A percentile compares a stretch with the other conserved stretches of the same genome.
Evolutionary conservation across 2,888 invertebrate genomes (phyloP).

Genomic region (Drosophila cognata): DNA sequence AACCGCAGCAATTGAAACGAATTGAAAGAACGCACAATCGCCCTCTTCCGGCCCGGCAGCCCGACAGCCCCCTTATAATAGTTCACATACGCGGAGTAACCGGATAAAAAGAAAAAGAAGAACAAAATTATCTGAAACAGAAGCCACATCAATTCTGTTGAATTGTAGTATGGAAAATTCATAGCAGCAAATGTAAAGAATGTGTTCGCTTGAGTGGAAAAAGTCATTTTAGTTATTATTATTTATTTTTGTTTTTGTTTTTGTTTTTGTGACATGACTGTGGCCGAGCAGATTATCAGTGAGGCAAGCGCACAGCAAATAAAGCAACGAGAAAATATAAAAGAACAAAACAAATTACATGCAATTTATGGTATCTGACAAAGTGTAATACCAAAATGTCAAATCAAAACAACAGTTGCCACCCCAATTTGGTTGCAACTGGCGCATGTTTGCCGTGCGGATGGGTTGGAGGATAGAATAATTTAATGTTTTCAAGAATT

Average conservation of each 20-base stretch:
- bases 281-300: background rate
- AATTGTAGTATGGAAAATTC: constrained; percentile 25
- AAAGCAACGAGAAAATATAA: background rate
- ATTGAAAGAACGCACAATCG: constrained; percentile 3
- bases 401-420: constrained; percentile 44
- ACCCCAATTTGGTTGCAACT: constrained; percentile 4
- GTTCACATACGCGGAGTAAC: background rate
- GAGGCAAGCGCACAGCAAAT: constrained; percentile 1
- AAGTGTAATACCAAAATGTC: constrained; percentile 37
- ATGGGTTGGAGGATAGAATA: constrained; percentile 3
- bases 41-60: constrained; percentile 4
- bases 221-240: constrained; percentile 4
- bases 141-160: constrained; percentile 7
- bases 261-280: constrained; percentile 28
- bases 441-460: background rate
- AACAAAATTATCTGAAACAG: background rate
- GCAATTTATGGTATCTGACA: constrained; percentile 18
- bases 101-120: background rate
- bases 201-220: constrained; percentile 21
- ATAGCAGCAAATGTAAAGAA: constrained; percentile 32
- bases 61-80: background rate
- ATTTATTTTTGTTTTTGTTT: constrained; percentile 1
- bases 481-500: constrained; percentile 32
- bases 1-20: constrained; percentile 19
- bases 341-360: constrained; percentile 16